A percentile compares a stretch with the other conserved stretches of the same genome.
phyloP scores from a whole-genome alignment of 2,113 vertebrate genomes.

The Gila orcuttii region DNA sequence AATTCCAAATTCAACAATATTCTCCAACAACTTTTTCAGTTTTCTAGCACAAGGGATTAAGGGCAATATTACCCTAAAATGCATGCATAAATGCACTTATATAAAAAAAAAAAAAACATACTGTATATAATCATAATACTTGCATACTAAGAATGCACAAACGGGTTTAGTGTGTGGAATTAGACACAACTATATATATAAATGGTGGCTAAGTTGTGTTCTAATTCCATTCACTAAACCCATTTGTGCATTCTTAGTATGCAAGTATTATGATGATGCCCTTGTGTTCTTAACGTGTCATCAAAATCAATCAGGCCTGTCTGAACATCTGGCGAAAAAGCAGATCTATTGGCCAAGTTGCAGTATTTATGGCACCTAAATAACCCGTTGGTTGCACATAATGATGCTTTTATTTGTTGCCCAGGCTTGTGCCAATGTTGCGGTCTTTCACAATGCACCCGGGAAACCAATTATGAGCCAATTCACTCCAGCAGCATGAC shows the following conservation, averaged over 20 bases:
- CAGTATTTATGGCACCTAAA: slow-evolving; percentile 37
- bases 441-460: neutral
- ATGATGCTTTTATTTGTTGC: slow-evolving; percentile 39
- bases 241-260: neutral
- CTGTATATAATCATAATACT: too few species aligned
- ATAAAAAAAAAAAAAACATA: neutral
- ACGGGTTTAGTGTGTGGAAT: too few species aligned
- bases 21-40: neutral
- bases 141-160: too few species aligned
- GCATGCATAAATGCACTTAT: neutral
- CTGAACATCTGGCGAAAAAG: slow-evolving; percentile 20
- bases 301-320: neutral
- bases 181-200: too few species aligned
- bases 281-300: neutral
- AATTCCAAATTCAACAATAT: too few species aligned
- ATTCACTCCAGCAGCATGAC: neutral
- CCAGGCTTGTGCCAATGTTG: slow-evolving; percentile 22
- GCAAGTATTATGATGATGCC: neutral
- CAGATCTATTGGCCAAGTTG: neutral
- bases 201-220: neutral
- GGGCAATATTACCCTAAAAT: neutral
- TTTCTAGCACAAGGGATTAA: neutral
- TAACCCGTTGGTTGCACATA: slow-evolving; percentile 11
- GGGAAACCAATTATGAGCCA: slow-evolving; percentile 24
- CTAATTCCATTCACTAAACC: neutral